phyloP scores from a whole-genome alignment of 1,140 invertebrate species.

The Drosophila sechellia region DNA sequence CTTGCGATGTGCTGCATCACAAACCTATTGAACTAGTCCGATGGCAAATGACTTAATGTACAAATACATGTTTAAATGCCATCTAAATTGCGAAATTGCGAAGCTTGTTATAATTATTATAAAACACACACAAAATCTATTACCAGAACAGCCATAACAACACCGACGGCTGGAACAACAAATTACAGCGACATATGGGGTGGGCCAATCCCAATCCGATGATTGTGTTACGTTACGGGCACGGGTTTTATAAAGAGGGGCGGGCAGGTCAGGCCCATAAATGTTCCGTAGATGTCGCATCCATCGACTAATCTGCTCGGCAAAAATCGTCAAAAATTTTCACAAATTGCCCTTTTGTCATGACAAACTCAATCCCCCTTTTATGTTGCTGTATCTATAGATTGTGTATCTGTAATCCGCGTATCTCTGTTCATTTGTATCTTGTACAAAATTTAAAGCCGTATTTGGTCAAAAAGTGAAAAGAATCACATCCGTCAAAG shows the following conservation, averaged over 20 bases:
- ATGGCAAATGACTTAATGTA: slow-evolving; percentile 30
- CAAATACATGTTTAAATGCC: slow-evolving; percentile 27
- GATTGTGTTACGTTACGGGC: slow-evolving; percentile 51
- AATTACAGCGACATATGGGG: slow-evolving; percentile 70
- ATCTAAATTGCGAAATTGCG: slow-evolving; percentile 56
- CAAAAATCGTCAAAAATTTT: slow-evolving; percentile 70
- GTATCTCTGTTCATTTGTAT: slow-evolving; percentile 33
- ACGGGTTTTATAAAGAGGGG: slow-evolving; percentile 8
- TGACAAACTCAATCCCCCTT: slow-evolving; percentile 24
- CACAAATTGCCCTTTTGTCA: slow-evolving; percentile 77
- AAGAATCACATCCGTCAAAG: slow-evolving; percentile 78
- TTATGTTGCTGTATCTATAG: slow-evolving; percentile 20
- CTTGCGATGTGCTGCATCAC: slow-evolving; percentile 1
- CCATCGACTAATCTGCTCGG: slow-evolving; percentile 55
- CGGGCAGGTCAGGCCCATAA: slow-evolving; percentile 68
- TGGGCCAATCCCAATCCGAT: slow-evolving; percentile 46
- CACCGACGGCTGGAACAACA: slow-evolving; percentile 33
- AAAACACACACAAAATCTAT: slow-evolving; percentile 56
- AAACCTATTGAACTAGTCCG: slow-evolving; percentile 19
- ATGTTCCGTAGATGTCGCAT: slow-evolving; percentile 47
- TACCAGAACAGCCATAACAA: slow-evolving; percentile 32
- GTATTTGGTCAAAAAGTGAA: slow-evolving; percentile 79
- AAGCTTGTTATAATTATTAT: slow-evolving; percentile 75
- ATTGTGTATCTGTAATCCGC: slow-evolving; percentile 16
- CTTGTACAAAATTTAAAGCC: slow-evolving; percentile 44